phyloP scores from a whole-genome alignment of 2,888 invertebrate species.

The Chalcosyrphus nemorum region DNA sequence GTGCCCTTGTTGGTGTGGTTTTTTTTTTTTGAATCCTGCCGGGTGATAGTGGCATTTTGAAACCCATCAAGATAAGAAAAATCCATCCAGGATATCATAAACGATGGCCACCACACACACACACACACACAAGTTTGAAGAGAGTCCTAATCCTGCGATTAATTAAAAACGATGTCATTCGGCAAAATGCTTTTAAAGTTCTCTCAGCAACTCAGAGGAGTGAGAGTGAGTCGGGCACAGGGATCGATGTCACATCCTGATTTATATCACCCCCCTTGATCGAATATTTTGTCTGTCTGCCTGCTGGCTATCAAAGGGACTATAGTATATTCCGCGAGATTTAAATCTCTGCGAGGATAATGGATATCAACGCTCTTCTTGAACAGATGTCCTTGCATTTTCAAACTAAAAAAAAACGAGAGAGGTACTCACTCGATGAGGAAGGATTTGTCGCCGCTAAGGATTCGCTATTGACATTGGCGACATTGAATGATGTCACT shows the following conservation, averaged over 20 bases:
- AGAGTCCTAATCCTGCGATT: constrained; percentile 76
- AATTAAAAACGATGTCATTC: constrained; percentile 80
- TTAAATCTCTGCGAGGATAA: constrained; percentile 68
- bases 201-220: neutral
- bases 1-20: constrained; percentile 12
- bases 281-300: constrained; percentile 2
- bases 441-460: constrained; percentile 57
- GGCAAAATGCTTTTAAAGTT: constrained; percentile 76
- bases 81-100: constrained; percentile 69
- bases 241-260: constrained; percentile 63
- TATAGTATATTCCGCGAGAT: constrained; percentile 53
- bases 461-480: constrained; percentile 68
- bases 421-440: constrained; percentile 24
- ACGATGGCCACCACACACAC: constrained; percentile 38
- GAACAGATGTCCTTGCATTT: constrained; percentile 81
- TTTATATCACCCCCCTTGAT: constrained; percentile 59
- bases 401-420: constrained; percentile 75
- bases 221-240: constrained; percentile 9
- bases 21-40: constrained; percentile 10
- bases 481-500: constrained; percentile 66
- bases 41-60: constrained; percentile 60
- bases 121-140: neutral
- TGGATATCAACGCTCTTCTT: constrained; percentile 76
- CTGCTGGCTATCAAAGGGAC: constrained; percentile 21
- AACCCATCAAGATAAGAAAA: constrained; percentile 70